Evolutionary conservation across 2,113 vertebrate genomes (phyloP), one percentile per base, ranked within the genome.

Genomic region (Phrynosoma blainvillii): DNA sequence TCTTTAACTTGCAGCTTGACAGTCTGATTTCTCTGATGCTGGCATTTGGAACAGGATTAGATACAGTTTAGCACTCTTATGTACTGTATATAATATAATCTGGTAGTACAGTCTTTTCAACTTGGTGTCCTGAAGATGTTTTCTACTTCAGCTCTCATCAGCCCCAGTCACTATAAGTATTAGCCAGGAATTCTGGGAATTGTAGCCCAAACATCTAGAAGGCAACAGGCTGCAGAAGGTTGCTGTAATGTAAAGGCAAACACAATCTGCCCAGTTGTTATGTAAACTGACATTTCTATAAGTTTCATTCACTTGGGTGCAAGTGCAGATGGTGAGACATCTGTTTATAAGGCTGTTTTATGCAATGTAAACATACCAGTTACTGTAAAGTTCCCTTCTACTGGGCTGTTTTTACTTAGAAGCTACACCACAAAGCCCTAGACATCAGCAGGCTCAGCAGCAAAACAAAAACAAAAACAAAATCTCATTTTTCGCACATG

Each of bases 301-400:
- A 47, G 32, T 74, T 47, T 32, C 32, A 21, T 87, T 65, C 42
- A 16, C 86, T 23, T 74, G 79, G 78, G 18, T 74, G 25, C 27
- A 82, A 56, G 74, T 42, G 52, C 66, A 82, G 70, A 74, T 42
- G 30, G 36, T 74, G 27, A 87, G 54, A 75, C 68, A 59, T 82
- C 25, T 87, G 68, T 82, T 87, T 47, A 74, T 54, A 74, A 40
- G 16, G n/a, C 3, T 62, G 25, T 74, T 87, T 82, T 74, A 73
- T 62, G 56, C 54, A 74, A 40, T n/a, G 79, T n/a, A 82, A 74
- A 62, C 54, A 47, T 74, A 54, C 54, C 5, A 59, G 56, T 65
- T 62, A 71, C n/a, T 73, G 85, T 40, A 73, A 87, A 32, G n/a
- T 79, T 79, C 65, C 47, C 40, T 82, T 87, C 70, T 52, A 74